A percentile compares a stretch with the other conserved stretches of the same genome.
Evolutionary conservation across 2,888 invertebrate genomes (phyloP).

Genomic region (Leptinotarsa tumamoca): DNA sequence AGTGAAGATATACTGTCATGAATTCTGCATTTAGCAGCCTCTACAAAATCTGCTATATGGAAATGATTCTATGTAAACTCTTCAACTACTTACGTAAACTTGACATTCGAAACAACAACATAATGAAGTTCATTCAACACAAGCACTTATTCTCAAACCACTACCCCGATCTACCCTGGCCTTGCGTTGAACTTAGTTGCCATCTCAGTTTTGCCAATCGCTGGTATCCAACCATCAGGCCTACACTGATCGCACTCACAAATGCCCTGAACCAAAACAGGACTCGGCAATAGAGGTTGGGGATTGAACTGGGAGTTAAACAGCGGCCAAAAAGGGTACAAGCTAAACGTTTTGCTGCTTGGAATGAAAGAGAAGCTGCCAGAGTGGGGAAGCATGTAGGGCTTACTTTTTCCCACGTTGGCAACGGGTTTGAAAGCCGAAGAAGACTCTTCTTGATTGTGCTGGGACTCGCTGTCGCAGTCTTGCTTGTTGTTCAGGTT

Average conservation of each 20-base stretch:
- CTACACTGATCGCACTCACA: constrained; percentile 67
- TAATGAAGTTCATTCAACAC: neutral
- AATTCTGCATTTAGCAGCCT: no score
- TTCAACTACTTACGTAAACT: neutral
- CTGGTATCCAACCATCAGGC: constrained; percentile 36
- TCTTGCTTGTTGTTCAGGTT: constrained; percentile 58
- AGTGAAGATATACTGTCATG: neutral
- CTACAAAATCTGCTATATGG: neutral
- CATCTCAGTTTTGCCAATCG: constrained; percentile 10
- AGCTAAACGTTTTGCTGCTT: constrained; percentile 63
- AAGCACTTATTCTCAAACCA: neutral
- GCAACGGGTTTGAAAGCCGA: constrained; percentile 65
- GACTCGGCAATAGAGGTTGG: constrained; percentile 64
- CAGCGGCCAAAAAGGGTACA: constrained; percentile 66
- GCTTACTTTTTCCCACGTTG: constrained; percentile 47
- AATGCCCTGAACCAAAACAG: constrained; percentile 66
- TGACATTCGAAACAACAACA: neutral
- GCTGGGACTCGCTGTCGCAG: constrained; percentile 35
- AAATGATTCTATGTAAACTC: neutral
- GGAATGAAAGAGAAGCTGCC: constrained; percentile 60
- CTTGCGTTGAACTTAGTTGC: constrained; percentile 5
- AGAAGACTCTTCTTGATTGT: constrained; percentile 52
- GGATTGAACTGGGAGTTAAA: constrained; percentile 61
- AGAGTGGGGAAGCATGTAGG: constrained; percentile 54
- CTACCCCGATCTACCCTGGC: neutral